Evolutionary conservation across 2,888 invertebrate genomes (phyloP).

Genomic region (Leptinotarsa rubiginosa): DNA sequence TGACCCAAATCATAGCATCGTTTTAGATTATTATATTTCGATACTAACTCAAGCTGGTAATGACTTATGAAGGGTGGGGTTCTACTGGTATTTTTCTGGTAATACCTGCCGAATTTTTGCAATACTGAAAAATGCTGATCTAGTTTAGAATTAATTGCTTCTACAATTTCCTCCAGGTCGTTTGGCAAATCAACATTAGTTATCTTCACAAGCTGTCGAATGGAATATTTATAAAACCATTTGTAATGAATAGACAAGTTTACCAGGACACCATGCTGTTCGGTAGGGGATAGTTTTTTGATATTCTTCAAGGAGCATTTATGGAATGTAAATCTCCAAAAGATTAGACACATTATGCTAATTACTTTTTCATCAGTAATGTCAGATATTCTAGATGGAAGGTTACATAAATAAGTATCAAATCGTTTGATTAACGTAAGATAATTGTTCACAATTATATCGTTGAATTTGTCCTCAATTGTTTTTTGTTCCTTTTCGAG

Average conservation of each 20-base stretch:
- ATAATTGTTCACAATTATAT: conserved; percentile 70
- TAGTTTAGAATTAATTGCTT: conserved; percentile 55
- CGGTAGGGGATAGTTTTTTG: conserved; percentile 44
- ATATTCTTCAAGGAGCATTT: conserved; percentile 62
- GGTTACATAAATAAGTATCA: conserved; percentile 65
- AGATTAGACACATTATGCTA: conserved; percentile 51
- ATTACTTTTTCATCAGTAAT: conserved; percentile 65
- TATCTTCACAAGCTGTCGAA: conserved; percentile 58
- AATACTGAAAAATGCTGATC: conserved; percentile 57
- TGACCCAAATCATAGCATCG: conserved; percentile 51
- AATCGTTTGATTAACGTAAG: conserved; percentile 66
- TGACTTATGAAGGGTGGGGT: conserved; percentile 58
- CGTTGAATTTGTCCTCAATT: conserved; percentile 67
- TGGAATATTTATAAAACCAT: conserved; percentile 78
- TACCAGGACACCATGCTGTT: conserved; percentile 69
- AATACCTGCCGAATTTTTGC: conserved; percentile 59
- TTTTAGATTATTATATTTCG: conserved; percentile 47
- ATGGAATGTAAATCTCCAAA: conserved; percentile 66
- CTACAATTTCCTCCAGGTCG: conserved; percentile 48
- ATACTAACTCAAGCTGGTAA: conserved; percentile 53
- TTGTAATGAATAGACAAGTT: conserved; percentile 77
- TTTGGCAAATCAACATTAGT: conserved; percentile 44
- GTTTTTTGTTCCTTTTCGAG: conserved; percentile 62
- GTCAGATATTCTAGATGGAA: conserved; percentile 54
- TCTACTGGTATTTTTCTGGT: conserved; percentile 54